Evolutionary conservation across 2,888 invertebrate species (phyloP).

Genomic region (Odontocolon sp.): DNA sequence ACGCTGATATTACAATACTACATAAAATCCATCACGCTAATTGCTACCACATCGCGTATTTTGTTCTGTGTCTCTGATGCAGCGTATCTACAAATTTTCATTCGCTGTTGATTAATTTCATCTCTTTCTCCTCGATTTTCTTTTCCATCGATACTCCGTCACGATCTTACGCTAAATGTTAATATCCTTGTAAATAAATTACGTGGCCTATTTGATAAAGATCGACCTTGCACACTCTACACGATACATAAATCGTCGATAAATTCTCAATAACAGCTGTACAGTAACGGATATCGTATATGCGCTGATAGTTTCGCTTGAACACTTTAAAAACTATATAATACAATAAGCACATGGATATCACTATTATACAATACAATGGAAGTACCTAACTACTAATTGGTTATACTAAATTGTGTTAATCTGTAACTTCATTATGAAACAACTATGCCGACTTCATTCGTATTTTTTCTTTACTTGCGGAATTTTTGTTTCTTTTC

Average conservation of each 20-base stretch:
- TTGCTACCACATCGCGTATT: constrained; percentile 45
- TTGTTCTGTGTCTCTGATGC: constrained; percentile 27
- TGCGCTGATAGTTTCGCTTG: constrained; percentile 68
- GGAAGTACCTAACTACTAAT: constrained; percentile 74
- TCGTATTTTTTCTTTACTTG: constrained; percentile 69
- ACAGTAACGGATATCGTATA: constrained; percentile 72
- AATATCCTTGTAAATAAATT: constrained; percentile 56
- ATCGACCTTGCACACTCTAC: constrained; percentile 67
- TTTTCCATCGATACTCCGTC: neutral
- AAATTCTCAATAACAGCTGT: constrained; percentile 71
- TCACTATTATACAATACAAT: constrained; percentile 77
- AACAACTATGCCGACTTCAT: constrained; percentile 71
- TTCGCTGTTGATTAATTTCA: constrained; percentile 5
- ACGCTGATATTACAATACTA: constrained; percentile 61
- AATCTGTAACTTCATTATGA: constrained; percentile 74
- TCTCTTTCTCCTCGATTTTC: neutral
- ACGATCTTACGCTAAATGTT: constrained; percentile 20
- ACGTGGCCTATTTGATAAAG: constrained; percentile 69
- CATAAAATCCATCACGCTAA: constrained; percentile 63
- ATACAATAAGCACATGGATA: constrained; percentile 79
- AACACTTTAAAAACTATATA: constrained; percentile 76
- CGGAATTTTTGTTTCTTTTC: too few relatives aligned
- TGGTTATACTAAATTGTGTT: constrained; percentile 73
- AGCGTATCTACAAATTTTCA: constrained; percentile 59
- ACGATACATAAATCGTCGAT: constrained; percentile 46